These are phyloP conservation scores for Orchesella cincta DNA, from an alignment of 1,140 invertebrate genomes.

Conservation along the genomic window DNA sequence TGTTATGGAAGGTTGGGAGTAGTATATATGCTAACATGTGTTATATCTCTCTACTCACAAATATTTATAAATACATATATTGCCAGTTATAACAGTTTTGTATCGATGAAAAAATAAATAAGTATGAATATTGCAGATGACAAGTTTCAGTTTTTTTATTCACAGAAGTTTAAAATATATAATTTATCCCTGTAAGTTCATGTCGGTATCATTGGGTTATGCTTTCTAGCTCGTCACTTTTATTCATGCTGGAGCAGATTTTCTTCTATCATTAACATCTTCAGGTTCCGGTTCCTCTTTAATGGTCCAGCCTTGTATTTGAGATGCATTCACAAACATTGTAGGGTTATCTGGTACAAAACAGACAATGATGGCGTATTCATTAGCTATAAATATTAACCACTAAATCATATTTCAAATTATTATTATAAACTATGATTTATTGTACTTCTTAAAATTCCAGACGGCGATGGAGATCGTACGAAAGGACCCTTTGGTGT, in stretches of 20 bases:
- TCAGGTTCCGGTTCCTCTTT: constrained; percentile 9
- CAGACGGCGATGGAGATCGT: too few species aligned
- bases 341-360: not conserved
- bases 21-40: too few species aligned
- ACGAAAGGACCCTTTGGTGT: too few species aligned
- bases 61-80: too few species aligned
- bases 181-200: too few species aligned
- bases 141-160: too few species aligned
- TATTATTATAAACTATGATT: not conserved
- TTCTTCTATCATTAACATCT: not conserved
- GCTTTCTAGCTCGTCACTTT: not conserved
- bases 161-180: too few species aligned
- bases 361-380: not conserved
- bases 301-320: constrained; percentile 4
- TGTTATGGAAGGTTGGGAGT: too few species aligned
- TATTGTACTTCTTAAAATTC: not conserved
- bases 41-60: too few species aligned
- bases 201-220: not conserved
- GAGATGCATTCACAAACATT: not conserved
- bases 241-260: not conserved
- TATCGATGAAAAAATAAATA: too few species aligned
- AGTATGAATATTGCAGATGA: too few species aligned
- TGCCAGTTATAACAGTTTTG: too few species aligned
- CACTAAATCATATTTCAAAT: not conserved
- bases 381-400: not conserved